Evolutionary conservation across 2,888 invertebrate genomes (phyloP), one percentile per base, ranked within the genome.

Genomic region (Leuctra nigra): DNA sequence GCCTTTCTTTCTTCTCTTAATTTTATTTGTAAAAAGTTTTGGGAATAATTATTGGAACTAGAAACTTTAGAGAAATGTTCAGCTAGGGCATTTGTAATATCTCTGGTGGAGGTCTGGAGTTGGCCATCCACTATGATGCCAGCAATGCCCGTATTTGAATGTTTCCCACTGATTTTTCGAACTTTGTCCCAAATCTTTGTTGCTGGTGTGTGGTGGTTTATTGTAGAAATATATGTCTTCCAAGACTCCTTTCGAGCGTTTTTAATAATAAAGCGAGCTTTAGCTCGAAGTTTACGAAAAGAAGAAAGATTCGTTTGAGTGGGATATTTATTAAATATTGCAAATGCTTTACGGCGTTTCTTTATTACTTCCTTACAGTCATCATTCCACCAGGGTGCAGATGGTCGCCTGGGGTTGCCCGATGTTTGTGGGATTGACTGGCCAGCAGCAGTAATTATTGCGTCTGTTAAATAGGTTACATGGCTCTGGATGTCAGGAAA

Each of bases 341-440:
- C 18, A 4, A 47, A 47, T n/a, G 47, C 47, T 18, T 18, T 47
- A 4, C 20, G 6, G 4, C 47, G 47, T 13, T 25, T 24, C 13
- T 38, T 38, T 6, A 47, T 47, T 9, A 20, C 47, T 20, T 47
- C 25, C 7, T 7, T 16, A 47, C 47, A 47, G 4, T 47, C 47
- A 11, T 7, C 47, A 18, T 47, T 47, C 47, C 47, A 47, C 47
- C 47, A 47, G 6, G 47, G 47, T 9, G 18, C 47, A n/a, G 47
- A 20, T 38, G 16, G 6, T n/a, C 38, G 38, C 4, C 38, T 4
- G n/a, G 38, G 52, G 38, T 6, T 38, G 7, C n/a, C 38, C 4
- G 38, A 38, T 6, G 38, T 38, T 7, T 11, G 38, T n/a, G 23
- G 47, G 9, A 47, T 18, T 9, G 25, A 13, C 4, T 9, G 4